These are phyloP conservation scores for Hypotaenidia okinawae DNA, from an alignment of 2,797 vertebrate species.

Conservation along the genomic window DNA sequence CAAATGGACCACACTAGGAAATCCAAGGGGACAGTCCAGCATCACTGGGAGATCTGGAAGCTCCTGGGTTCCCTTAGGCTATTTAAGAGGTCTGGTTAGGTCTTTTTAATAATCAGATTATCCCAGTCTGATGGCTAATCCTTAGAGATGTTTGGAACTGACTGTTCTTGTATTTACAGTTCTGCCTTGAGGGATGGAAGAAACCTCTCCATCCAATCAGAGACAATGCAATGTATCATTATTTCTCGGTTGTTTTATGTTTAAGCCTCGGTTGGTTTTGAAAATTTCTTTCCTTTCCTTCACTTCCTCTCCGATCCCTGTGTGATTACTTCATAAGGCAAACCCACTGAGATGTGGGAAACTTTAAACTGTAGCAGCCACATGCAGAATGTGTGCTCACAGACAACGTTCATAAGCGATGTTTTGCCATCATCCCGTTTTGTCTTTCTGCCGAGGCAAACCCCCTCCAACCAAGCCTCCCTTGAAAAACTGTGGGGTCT, in stretches of 20 bases:
- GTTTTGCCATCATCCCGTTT: background rate
- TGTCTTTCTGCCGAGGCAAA: background rate
- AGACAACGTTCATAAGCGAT: background rate
- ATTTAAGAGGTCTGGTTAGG: background rate
- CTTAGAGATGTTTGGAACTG: background rate
- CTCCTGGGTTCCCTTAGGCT: background rate
- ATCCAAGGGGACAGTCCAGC: background rate
- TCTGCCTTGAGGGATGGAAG: constrained; percentile 13
- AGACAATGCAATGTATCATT: background rate
- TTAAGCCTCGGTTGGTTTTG: background rate
- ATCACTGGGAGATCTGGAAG: background rate
- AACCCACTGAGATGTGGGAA: background rate
- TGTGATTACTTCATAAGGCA: background rate
- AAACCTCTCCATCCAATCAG: background rate
- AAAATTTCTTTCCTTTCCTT: background rate
- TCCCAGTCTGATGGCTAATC: background rate
- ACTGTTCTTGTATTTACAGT: constrained; percentile 17
- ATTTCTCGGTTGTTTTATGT: constrained; percentile 28
- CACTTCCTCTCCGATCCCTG: background rate
- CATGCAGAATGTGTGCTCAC: background rate
- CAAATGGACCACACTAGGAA: background rate
- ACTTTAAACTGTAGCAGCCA: background rate
- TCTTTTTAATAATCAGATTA: constrained; percentile 30
- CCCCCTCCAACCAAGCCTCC: background rate
- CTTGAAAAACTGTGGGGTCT: background rate